phyloP scores from a whole-genome alignment of 2,888 invertebrate genomes.

The Craniophora ligustri region DNA sequence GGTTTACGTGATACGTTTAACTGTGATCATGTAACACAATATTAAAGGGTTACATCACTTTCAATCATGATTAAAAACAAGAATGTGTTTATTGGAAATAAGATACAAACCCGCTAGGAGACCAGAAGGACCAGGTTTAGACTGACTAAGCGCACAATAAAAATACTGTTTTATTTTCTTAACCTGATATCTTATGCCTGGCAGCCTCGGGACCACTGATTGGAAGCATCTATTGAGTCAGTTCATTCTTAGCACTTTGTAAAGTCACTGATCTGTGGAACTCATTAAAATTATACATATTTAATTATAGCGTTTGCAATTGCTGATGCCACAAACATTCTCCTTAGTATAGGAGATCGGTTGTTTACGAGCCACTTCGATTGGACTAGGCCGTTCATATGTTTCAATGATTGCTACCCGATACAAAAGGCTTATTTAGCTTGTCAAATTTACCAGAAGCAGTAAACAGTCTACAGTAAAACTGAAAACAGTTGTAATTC shows the following conservation, averaged over 20 bases:
- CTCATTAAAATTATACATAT: too few species aligned
- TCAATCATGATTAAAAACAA: slow-evolving; percentile 36
- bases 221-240: too few species aligned
- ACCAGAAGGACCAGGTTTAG: slow-evolving; percentile 5
- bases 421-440: too few species aligned
- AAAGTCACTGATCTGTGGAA: too few species aligned
- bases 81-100: slow-evolving; percentile 39
- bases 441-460: slow-evolving; percentile 5
- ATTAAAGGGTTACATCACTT: slow-evolving; percentile 31
- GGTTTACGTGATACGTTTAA: slow-evolving; percentile 23
- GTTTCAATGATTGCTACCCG: background rate
- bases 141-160: slow-evolving; percentile 8
- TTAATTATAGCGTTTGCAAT: too few species aligned
- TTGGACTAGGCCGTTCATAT: too few species aligned
- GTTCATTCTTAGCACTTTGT: too few species aligned
- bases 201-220: too few species aligned
- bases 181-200: too few species aligned
- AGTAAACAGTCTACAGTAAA: slow-evolving; percentile 12
- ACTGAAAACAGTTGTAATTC: slow-evolving; percentile 9
- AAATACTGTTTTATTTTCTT: slow-evolving; percentile 3
- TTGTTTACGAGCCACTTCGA: too few species aligned
- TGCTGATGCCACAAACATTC: too few species aligned
- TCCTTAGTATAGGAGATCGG: too few species aligned
- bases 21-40: slow-evolving; percentile 39
- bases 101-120: slow-evolving; percentile 21